Evolutionary conservation across 2,888 invertebrate species (phyloP).

Genomic region (Philopedon plagiatum): DNA sequence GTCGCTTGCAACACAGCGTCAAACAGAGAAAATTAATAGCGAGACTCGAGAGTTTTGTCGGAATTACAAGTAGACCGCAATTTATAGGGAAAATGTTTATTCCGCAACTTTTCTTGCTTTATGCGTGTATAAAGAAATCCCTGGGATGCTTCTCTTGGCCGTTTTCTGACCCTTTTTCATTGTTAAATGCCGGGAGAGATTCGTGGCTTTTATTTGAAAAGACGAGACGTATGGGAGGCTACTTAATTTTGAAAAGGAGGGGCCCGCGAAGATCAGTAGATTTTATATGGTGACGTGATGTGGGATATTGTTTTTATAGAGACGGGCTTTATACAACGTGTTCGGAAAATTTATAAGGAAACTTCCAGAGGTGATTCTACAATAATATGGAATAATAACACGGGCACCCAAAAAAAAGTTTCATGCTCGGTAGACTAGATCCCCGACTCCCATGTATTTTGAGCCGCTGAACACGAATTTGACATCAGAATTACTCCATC

Average conservation of each 20-base stretch:
- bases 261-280: not conserved
- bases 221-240: not conserved
- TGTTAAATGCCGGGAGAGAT: not conserved
- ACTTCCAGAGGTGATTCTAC: too few relatives aligned
- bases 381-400: too few relatives aligned
- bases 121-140: conserved; percentile 29
- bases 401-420: too few relatives aligned
- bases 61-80: conserved; percentile 40
- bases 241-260: not conserved
- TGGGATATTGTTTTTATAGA: too few relatives aligned
- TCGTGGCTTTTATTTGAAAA: conserved; percentile 1
- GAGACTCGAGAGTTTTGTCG: conserved; percentile 42
- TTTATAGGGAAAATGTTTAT: conserved; percentile 37
- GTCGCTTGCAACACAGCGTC: conserved; percentile 16
- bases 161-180: conserved; percentile 23
- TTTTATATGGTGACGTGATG: too few relatives aligned
- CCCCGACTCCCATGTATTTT: too few relatives aligned
- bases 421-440: too few relatives aligned
- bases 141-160: conserved; percentile 28
- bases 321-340: too few relatives aligned
- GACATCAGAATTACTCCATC: too few relatives aligned
- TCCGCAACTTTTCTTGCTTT: conserved; percentile 37
- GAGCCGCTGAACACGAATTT: too few relatives aligned
- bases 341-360: too few relatives aligned
- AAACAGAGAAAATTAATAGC: conserved; percentile 44